Evolutionary conservation across 2,113 vertebrate genomes (phyloP).

Genomic region (Nematolebias whitei): DNA sequence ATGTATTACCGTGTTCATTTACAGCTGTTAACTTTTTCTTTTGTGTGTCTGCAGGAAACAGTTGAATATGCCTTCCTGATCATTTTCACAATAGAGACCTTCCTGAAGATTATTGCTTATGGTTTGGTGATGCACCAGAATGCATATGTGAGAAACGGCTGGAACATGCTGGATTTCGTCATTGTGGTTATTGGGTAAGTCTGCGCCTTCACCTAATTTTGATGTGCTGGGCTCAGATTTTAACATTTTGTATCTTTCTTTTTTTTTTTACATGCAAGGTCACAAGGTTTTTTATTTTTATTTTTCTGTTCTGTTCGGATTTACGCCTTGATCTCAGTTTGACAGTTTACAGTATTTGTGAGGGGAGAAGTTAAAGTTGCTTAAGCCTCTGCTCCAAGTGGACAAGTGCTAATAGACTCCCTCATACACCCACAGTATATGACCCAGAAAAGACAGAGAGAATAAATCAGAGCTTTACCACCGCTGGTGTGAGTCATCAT

Average conservation of each 20-base stretch:
- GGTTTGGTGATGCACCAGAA: constrained; percentile 98
- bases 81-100: constrained; percentile 99
- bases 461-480: constrained; percentile 77
- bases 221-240: constrained; percentile 2
- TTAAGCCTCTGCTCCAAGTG: constrained; percentile 62
- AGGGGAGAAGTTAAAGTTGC: constrained; percentile 54
- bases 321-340: constrained; percentile 27
- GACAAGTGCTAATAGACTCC: constrained; percentile 67
- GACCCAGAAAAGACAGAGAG: constrained; percentile 80
- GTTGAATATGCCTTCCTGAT: constrained; percentile 99
- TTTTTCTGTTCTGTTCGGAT: constrained; percentile 16
- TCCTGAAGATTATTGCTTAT: constrained; percentile 99
- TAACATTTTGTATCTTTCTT: background rate
- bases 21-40: background rate
- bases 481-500: constrained; percentile 76
- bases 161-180: constrained; percentile 99
- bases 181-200: constrained; percentile 99
- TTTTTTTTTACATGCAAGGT: background rate
- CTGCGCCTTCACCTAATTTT: background rate
- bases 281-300: constrained; percentile 26
- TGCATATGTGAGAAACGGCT: constrained; percentile 97
- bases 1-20: background rate
- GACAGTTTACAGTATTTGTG: constrained; percentile 42
- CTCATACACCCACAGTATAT: constrained; percentile 71
- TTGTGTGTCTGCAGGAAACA: constrained; percentile 90